These are phyloP conservation scores for Calvadosia cruxmelitensis DNA, from an alignment of 30 jellyfish, hydroid and myxozoan genomes.

Conservation along the genomic window DNA sequence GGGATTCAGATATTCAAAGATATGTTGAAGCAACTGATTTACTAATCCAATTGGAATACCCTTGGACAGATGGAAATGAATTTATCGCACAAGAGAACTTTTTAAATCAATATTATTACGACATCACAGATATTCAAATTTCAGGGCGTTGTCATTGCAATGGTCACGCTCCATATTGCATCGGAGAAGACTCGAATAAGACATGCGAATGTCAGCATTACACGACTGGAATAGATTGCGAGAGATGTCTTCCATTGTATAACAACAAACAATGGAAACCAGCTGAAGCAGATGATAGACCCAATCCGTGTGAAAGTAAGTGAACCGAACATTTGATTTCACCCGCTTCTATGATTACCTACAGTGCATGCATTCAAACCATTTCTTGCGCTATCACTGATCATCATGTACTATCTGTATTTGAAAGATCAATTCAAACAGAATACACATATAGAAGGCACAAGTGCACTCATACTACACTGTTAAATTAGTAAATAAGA, in stretches of 20 bases:
- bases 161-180: constrained; percentile 73
- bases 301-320: constrained; percentile 76
- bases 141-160: constrained; percentile 69
- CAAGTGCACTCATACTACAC: no score
- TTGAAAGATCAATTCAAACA: no score
- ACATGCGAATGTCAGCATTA: constrained; percentile 45
- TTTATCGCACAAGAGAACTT: constrained; percentile 27
- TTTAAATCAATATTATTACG: constrained; percentile 59
- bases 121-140: constrained; percentile 49
- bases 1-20: constrained; percentile 33
- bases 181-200: constrained; percentile 18
- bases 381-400: no score
- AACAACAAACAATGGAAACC: constrained; percentile 70
- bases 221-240: constrained; percentile 70
- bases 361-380: no score
- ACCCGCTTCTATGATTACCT: neutral
- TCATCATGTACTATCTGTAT: no score
- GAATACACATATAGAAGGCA: no score
- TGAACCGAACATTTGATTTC: neutral
- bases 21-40: constrained; percentile 59
- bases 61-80: constrained; percentile 86
- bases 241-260: constrained; percentile 55
- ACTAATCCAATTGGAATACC: constrained; percentile 52
- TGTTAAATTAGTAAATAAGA: no score
- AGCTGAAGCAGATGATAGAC: constrained; percentile 25